Percentiles rank a stretch among this genome's conserved stretches.
phyloP scores from a whole-genome alignment of 2,797 vertebrate genomes.

The Sciurus vulgaris region DNA sequence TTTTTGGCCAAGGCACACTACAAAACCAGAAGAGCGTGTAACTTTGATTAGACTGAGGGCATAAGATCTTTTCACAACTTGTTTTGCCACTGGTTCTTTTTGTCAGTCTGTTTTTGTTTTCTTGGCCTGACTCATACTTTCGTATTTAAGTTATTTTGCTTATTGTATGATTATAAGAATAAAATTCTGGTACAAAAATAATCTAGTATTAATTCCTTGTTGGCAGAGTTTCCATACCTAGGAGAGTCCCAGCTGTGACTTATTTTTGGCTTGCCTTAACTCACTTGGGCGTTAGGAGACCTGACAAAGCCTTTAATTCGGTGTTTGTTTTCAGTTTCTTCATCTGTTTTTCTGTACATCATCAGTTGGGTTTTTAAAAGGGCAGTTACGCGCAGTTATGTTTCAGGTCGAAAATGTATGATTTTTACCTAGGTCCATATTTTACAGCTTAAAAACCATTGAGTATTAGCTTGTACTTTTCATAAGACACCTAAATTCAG shows the following conservation, averaged over 20 bases:
- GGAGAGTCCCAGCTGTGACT: conserved; percentile 59
- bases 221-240: conserved; percentile 61
- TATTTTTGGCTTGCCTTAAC: conserved; percentile 57
- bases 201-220: conserved; percentile 75
- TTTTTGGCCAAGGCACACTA: conserved; percentile 45
- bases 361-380: conserved; percentile 33
- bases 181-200: conserved; percentile 71
- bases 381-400: neutral
- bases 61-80: neutral
- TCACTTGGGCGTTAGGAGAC: conserved; percentile 21
- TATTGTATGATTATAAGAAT: conserved; percentile 66
- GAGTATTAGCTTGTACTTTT: conserved; percentile 41
- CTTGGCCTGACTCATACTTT: conserved; percentile 41
- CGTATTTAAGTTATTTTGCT: conserved; percentile 59
- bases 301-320: conserved; percentile 46
- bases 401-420: conserved; percentile 33
- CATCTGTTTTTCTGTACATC: neutral
- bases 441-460: conserved; percentile 54
- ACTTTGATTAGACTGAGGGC: conserved; percentile 36
- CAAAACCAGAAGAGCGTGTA: neutral
- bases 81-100: neutral
- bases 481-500: conserved; percentile 18
- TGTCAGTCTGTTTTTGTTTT: neutral
- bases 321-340: conserved; percentile 43
- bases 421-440: neutral